Percentiles rank a stretch among this genome's conserved stretches.
phyloP scores from a whole-genome alignment of 2,888 invertebrate species.

The Xanthostigma xanthostigma region DNA sequence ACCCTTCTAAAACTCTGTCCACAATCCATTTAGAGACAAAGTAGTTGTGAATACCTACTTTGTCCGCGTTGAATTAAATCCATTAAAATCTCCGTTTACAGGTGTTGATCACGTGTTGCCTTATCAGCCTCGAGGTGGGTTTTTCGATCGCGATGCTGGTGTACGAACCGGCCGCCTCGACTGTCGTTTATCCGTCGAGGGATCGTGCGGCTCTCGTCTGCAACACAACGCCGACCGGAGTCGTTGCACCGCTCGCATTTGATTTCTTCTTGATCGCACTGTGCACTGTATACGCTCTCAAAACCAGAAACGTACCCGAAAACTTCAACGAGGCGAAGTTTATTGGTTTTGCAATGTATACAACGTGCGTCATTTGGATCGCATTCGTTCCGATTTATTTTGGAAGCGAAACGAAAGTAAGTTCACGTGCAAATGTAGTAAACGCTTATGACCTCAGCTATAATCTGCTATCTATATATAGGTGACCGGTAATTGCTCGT shows the following conservation, averaged over 20 bases:
- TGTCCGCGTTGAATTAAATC: too few species aligned
- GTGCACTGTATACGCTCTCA: conserved; percentile 64
- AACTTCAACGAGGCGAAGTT: conserved; percentile 66
- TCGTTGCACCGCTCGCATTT: conserved; percentile 50
- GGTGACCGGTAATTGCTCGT: too few species aligned
- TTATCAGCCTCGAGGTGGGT: conserved; percentile 50
- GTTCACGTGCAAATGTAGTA: conserved; percentile 12
- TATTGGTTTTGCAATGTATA: conserved; percentile 70
- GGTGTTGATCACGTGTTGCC: conserved; percentile 46
- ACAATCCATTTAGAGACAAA: too few species aligned
- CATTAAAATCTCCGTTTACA: conserved; percentile 16
- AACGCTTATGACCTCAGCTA: too few species aligned
- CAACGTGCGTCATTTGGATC: conserved; percentile 62
- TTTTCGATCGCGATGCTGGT: conserved; percentile 44
- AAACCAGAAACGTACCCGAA: conserved; percentile 63
- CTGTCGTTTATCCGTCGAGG: conserved; percentile 33
- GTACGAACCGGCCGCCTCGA: conserved; percentile 42
- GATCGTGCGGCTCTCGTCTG: conserved; percentile 45
- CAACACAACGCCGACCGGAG: conserved; percentile 39
- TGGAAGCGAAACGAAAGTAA: conserved; percentile 46
- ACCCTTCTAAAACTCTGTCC: too few species aligned
- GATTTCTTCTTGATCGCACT: conserved; percentile 54
- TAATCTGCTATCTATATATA: too few species aligned
- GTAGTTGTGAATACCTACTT: too few species aligned
- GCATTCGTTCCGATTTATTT: conserved; percentile 67